Evolutionary conservation across 2,888 invertebrate genomes (phyloP).

Genomic region (Erebia ligea): DNA sequence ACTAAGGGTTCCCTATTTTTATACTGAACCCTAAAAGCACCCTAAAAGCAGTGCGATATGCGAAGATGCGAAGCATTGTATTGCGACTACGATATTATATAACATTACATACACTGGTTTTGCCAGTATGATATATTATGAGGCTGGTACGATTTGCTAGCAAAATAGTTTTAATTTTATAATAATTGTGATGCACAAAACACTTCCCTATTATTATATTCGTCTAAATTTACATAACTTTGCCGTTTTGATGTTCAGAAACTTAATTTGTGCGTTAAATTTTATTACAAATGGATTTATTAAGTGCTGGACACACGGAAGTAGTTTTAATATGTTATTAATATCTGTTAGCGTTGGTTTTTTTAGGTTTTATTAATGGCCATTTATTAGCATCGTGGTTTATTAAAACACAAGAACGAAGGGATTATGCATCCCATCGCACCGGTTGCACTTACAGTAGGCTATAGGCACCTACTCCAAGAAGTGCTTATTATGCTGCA

Average conservation of each 20-base stretch:
- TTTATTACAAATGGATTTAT: slow-evolving; percentile 30
- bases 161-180: slow-evolving; percentile 22
- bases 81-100: not conserved
- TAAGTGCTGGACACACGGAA: slow-evolving; percentile 28
- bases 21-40: not conserved
- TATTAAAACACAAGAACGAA: not conserved
- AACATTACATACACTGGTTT: not conserved
- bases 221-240: slow-evolving; percentile 28
- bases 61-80: too few species aligned
- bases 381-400: not conserved
- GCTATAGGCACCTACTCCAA: too few species aligned
- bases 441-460: too few species aligned
- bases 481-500: too few species aligned
- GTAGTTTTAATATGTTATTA: slow-evolving; percentile 14
- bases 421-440: not conserved
- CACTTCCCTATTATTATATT: slow-evolving; percentile 34
- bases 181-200: slow-evolving; percentile 29
- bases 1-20: too few species aligned
- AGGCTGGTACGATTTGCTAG: slow-evolving; percentile 11
- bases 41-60: too few species aligned
- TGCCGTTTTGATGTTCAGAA: slow-evolving; percentile 23
- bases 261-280: slow-evolving; percentile 28
- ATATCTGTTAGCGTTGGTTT: slow-evolving; percentile 11
- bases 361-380: slow-evolving; percentile 5
- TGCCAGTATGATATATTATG: not conserved